A percentile compares a stretch with the other conserved stretches of the same genome.
These are phyloP conservation scores for Xenotilapia flavipinnis DNA, from an alignment of 2,113 vertebrate species.

Conservation along the genomic window DNA sequence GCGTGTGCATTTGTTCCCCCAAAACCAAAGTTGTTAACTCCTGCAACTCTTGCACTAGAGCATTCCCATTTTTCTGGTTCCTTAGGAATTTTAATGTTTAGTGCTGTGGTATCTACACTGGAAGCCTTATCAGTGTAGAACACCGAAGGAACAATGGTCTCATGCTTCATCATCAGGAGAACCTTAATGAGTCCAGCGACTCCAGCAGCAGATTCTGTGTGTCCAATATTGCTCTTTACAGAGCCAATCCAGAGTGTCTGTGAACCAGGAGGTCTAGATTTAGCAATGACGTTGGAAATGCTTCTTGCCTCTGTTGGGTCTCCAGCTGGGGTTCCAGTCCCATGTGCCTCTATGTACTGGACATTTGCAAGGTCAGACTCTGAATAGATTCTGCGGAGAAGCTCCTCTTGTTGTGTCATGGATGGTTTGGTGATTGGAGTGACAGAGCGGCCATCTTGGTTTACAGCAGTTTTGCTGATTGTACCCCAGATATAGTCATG, in stretches of 20 bases:
- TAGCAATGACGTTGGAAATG: constrained; percentile 73
- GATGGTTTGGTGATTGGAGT: constrained; percentile 76
- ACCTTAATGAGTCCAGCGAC: constrained; percentile 81
- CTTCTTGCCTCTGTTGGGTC: constrained; percentile 77
- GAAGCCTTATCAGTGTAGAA: constrained; percentile 72
- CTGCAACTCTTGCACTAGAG: constrained; percentile 65
- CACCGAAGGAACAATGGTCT: constrained; percentile 77
- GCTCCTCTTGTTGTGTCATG: constrained; percentile 75
- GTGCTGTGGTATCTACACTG: constrained; percentile 63
- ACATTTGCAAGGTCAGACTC: constrained; percentile 65
- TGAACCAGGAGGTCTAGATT: constrained; percentile 53
- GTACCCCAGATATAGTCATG: constrained; percentile 79
- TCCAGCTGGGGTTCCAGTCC: constrained; percentile 79
- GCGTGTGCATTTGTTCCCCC: constrained; percentile 82
- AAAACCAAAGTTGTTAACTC: constrained; percentile 84
- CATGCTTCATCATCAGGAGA: constrained; percentile 83
- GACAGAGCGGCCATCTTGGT: constrained; percentile 76
- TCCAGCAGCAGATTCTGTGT: constrained; percentile 80
- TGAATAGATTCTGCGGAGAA: constrained; percentile 76
- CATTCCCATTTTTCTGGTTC: constrained; percentile 72
- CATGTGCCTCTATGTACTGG: constrained; percentile 83
- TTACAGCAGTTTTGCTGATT: constrained; percentile 76
- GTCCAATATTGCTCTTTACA: constrained; percentile 85
- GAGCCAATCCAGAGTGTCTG: constrained; percentile 76
- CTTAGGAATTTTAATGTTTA: constrained; percentile 71